phyloP scores from a whole-genome alignment of 1,140 invertebrate species.

The Heliothis virescens region DNA sequence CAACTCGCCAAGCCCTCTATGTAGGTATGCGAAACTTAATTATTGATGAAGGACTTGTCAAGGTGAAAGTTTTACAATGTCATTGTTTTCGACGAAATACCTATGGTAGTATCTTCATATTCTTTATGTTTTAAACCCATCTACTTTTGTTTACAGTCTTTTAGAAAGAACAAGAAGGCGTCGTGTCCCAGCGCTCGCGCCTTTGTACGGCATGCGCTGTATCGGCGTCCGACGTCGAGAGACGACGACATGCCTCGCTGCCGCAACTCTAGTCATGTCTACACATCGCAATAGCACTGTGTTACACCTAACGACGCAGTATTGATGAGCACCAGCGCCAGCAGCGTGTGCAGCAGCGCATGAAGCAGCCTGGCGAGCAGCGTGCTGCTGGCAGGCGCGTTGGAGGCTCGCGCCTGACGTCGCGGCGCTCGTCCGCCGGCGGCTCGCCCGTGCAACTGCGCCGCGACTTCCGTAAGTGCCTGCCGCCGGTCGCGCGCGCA shows the following conservation, averaged over 20 bases:
- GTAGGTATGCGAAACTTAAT: constrained; percentile 72
- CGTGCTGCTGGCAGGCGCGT: constrained; percentile 87
- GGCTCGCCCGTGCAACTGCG: constrained; percentile 84
- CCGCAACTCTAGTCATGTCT: constrained; percentile 92
- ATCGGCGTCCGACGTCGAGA: constrained; percentile 93
- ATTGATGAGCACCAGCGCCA: constrained; percentile 87
- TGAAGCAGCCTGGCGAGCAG: constrained; percentile 87
- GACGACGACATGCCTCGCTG: constrained; percentile 93
- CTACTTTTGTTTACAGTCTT: constrained; percentile 84
- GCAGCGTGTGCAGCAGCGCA: constrained; percentile 86
- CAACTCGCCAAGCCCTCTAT: constrained; percentile 97
- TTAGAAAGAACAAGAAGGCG: constrained; percentile 96
- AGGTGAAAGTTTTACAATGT: neutral
- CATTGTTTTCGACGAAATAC: neutral
- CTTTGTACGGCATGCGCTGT: constrained; percentile 93
- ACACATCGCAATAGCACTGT: constrained; percentile 95
- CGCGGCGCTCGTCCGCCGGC: constrained; percentile 89
- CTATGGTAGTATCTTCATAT: neutral
- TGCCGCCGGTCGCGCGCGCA: constrained; percentile 80
- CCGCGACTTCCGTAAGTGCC: constrained; percentile 87
- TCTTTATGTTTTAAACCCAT: constrained; percentile 34
- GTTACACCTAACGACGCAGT: constrained; percentile 94
- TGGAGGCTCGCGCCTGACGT: constrained; percentile 80
- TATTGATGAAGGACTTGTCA: too few relatives aligned
- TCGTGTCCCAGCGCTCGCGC: constrained; percentile 93